Evolutionary conservation across 2,888 invertebrate genomes (phyloP), one percentile per base, ranked within the genome.

Genomic region (Argyresthia goedartella): DNA sequence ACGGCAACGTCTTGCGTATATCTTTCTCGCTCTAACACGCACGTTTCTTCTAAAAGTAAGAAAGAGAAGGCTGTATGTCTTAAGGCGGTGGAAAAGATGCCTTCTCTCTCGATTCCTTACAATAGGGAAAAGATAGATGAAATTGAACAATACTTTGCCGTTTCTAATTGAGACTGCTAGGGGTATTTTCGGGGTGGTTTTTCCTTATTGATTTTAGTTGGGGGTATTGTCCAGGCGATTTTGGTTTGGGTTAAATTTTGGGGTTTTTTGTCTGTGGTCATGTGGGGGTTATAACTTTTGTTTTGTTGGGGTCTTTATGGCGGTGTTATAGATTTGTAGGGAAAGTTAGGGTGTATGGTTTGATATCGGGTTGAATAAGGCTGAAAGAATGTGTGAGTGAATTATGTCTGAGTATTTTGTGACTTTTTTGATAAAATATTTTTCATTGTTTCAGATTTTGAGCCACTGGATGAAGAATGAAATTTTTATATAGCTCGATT

Each of bases 101-200:
- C 64, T 64, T 72, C 72, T 73, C 75, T 59, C 73, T 73, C 73
- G 62, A 60, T 74, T 69, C 77, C 77, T 80, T 77, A 85, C 85
- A 85, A 85, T 80, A 73, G 81, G 72, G 81, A 84, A 86, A 84
- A 84, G 82, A 82, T 81, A 81, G 63, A 64, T 70, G 76, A 82
- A 84, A 85, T 86, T 84, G 84, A 86, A 85, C 82, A 85, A 84
- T 85, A 85, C 85, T 86, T 86, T 84, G 85, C 85, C 85, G 81
- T 81, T 81, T 76, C 74, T 53, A 80, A 82, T 81, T 79, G 79
- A 78, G 78, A 74, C 65, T 68, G 76, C 76, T 71, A 63, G 60
- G 57, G 59, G 60, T 67, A 69, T 69, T 71, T 71, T 78, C 79
- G 68, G 73, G 74, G 73, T 77, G 79, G 78, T 76, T 81, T 78